phyloP scores from a whole-genome alignment of 2,888 invertebrate genomes.

The Epinotia demarniana region DNA sequence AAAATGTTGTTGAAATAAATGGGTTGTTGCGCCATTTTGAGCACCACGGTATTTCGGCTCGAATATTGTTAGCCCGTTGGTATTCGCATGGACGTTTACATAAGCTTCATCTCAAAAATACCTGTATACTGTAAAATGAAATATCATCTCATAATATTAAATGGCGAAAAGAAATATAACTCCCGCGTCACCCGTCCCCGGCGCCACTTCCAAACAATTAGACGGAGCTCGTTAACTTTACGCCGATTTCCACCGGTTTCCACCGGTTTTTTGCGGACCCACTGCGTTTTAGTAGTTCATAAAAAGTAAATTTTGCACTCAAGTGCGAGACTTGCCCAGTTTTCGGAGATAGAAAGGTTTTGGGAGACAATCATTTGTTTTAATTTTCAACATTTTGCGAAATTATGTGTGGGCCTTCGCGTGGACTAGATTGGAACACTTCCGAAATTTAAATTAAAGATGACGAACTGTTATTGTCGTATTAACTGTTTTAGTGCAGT shows the following conservation, averaged over 20 bases:
- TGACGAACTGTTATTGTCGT: neutral
- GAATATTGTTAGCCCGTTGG: too few species aligned
- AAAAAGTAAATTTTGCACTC: slow-evolving; percentile 50
- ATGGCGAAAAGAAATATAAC: slow-evolving; percentile 72
- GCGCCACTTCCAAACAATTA: slow-evolving; percentile 82
- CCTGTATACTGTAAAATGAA: slow-evolving; percentile 62
- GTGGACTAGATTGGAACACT: neutral
- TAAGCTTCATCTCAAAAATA: slow-evolving; percentile 49
- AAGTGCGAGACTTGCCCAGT: neutral
- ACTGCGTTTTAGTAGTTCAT: slow-evolving; percentile 67
- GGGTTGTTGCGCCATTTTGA: too few species aligned
- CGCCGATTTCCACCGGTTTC: slow-evolving; percentile 62
- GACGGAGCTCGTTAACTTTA: slow-evolving; percentile 77
- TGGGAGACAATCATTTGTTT: slow-evolving; percentile 27
- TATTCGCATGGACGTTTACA: neutral
- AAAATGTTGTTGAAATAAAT: too few species aligned
- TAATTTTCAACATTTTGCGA: slow-evolving; percentile 7
- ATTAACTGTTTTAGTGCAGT: too few species aligned
- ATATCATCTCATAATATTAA: slow-evolving; percentile 79
- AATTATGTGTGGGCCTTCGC: neutral
- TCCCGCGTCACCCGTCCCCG: slow-evolving; percentile 57
- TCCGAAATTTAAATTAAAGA: neutral
- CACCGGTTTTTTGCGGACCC: slow-evolving; percentile 52
- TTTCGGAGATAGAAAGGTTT: slow-evolving; percentile 9
- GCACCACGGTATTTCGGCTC: too few species aligned